Percentiles rank a stretch among this genome's conserved stretches.
phyloP scores from a whole-genome alignment of 2,888 invertebrate species.

The Auanema sp. region DNA sequence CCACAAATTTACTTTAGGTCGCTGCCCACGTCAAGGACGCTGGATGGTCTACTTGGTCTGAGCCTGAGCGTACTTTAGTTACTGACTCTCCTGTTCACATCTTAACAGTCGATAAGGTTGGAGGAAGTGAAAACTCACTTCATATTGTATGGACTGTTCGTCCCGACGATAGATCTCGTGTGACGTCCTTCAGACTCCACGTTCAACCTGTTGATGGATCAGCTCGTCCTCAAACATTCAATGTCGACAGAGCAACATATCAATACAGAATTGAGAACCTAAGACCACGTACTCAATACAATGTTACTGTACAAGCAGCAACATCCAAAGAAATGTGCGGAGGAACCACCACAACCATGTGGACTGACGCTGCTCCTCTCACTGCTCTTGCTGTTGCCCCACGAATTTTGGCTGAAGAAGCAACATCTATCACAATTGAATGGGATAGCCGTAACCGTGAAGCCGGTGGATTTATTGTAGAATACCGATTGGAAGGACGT shows the following conservation, averaged over 20 bases:
- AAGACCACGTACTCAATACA: slow-evolving; percentile 61
- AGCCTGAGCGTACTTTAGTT: slow-evolving; percentile 43
- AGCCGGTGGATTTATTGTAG: slow-evolving; percentile 59
- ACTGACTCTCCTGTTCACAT: slow-evolving; percentile 54
- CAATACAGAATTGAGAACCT: slow-evolving; percentile 61
- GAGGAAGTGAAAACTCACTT: slow-evolving; percentile 52
- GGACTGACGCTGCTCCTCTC: slow-evolving; percentile 54
- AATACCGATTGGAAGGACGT: slow-evolving; percentile 55
- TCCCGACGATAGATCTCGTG: slow-evolving; percentile 53
- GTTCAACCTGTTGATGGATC: slow-evolving; percentile 55
- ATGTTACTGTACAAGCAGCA: slow-evolving; percentile 59
- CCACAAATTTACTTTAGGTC: slow-evolving; percentile 14
- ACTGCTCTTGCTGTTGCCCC: slow-evolving; percentile 51
- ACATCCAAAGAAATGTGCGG: slow-evolving; percentile 46
- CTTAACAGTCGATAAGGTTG: slow-evolving; percentile 50
- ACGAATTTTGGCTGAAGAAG: slow-evolving; percentile 58
- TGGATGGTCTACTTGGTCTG: slow-evolving; percentile 40
- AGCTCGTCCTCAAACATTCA: slow-evolving; percentile 55
- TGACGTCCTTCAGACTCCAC: slow-evolving; percentile 58
- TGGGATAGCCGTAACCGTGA: slow-evolving; percentile 57
- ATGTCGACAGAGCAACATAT: slow-evolving; percentile 60
- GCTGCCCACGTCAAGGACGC: slow-evolving; percentile 45
- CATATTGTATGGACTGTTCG: slow-evolving; percentile 58
- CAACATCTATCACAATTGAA: slow-evolving; percentile 60
- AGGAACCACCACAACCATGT: slow-evolving; percentile 56